phyloP scores from a whole-genome alignment of 2,113 vertebrate genomes.

The Saccopteryx leptura region DNA sequence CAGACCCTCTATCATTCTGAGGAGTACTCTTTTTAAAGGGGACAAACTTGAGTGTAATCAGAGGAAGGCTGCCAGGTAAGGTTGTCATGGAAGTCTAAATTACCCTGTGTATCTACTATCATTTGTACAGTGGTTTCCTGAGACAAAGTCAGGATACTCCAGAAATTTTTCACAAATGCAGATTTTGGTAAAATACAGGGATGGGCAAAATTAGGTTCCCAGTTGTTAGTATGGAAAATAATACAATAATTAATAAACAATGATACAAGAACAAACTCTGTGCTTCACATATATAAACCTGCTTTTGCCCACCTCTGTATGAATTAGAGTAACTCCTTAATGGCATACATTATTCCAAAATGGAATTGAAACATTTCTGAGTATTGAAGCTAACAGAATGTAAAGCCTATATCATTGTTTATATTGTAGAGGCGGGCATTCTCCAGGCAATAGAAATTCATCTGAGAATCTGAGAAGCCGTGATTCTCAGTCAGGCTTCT shows the following conservation, averaged over 20 bases:
- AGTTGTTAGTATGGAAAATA: not conserved
- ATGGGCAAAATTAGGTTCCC: not conserved
- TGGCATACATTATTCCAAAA: not conserved
- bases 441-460: not conserved
- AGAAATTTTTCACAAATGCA: constrained; percentile 1
- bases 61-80: not conserved
- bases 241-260: not conserved
- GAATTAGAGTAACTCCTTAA: constrained; percentile 24
- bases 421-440: rapidly evolving
- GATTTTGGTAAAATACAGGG: not conserved
- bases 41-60: not conserved
- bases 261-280: not conserved
- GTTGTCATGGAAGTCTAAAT: not conserved
- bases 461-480: not conserved
- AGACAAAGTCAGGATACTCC: not conserved
- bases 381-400: not conserved
- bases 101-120: not conserved
- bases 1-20: not conserved
- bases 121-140: not conserved
- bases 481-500: not conserved
- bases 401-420: not conserved
- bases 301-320: not conserved
- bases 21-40: not conserved
- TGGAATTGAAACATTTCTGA: not conserved
- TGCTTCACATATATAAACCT: not conserved